phyloP scores from a whole-genome alignment of 2,113 vertebrate genomes.

The Rhea americana region DNA sequence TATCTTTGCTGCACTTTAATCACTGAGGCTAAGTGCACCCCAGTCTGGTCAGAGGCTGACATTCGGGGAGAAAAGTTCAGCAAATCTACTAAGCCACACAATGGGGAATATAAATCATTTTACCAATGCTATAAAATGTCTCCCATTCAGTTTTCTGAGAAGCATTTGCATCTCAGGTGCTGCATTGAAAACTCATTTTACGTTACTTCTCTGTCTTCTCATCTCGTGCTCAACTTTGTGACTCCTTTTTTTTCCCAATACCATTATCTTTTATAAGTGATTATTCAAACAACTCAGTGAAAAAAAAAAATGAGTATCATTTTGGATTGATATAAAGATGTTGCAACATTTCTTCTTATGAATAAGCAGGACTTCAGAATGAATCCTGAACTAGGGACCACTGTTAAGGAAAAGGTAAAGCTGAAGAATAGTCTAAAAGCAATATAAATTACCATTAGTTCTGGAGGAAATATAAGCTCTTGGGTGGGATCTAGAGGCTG shows the following conservation, averaged over 20 bases:
- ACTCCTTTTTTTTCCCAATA: background rate
- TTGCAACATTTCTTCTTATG: background rate
- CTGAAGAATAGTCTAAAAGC: background rate
- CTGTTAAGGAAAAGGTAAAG: background rate
- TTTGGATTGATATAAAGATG: background rate
- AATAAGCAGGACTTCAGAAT: background rate
- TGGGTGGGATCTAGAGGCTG: slow-evolving; percentile 82
- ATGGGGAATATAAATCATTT: background rate
- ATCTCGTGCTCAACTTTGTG: background rate
- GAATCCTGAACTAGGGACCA: background rate
- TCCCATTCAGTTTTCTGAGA: background rate
- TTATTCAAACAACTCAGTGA: background rate
- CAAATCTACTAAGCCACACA: background rate
- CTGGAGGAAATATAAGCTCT: slow-evolving; percentile 86
- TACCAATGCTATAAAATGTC: background rate
- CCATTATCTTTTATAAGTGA: background rate
- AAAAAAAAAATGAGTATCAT: background rate
- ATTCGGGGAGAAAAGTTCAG: background rate
- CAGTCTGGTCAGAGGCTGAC: background rate
- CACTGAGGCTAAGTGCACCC: background rate
- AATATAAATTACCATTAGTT: slow-evolving; percentile 76
- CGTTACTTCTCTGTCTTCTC: background rate
- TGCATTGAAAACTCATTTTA: background rate
- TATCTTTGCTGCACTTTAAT: background rate
- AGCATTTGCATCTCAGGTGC: background rate